A percentile compares a stretch with the other conserved stretches of the same genome.
Evolutionary conservation across 1,140 invertebrate genomes (phyloP).

Genomic region (Atopsyche davidsoni): DNA sequence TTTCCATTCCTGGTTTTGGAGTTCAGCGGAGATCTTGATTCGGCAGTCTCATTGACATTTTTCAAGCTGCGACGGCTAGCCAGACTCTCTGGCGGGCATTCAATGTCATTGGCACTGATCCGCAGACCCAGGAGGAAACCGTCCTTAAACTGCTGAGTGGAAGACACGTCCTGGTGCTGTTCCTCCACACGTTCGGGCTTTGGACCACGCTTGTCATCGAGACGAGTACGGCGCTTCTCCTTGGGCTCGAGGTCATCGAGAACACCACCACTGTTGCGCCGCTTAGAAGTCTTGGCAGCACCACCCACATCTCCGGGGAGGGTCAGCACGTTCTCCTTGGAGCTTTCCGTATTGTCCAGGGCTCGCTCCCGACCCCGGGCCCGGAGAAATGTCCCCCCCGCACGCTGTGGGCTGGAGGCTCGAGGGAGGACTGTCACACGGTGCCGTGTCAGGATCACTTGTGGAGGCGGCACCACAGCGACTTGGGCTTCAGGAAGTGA

Average conservation of each 20-base stretch:
- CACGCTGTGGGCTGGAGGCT: constrained; percentile 1
- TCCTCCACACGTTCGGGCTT: constrained; percentile 12
- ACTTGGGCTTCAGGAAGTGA: too few relatives aligned
- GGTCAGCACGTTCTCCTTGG: constrained; percentile 26
- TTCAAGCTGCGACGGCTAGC: constrained; percentile 6
- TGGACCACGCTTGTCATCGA: constrained; percentile 18
- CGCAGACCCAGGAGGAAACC: constrained; percentile 12
- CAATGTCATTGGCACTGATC: constrained; percentile 6
- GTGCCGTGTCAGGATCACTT: too few relatives aligned
- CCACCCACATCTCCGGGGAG: background rate
- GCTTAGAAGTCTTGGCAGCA: constrained; percentile 19
- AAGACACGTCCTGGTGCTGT: constrained; percentile 27
- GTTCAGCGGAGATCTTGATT: constrained; percentile 2
- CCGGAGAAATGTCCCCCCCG: constrained; percentile 15
- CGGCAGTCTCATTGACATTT: constrained; percentile 5
- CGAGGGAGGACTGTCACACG: constrained; percentile 4
- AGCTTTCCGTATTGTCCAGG: constrained; percentile 21
- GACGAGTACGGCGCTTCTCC: constrained; percentile 26
- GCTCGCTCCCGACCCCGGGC: constrained; percentile 5
- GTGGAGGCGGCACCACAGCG: too few relatives aligned
- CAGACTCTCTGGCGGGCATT: constrained; percentile 9
- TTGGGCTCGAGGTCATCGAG: constrained; percentile 23
- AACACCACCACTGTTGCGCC: constrained; percentile 21
- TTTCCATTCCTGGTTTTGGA: constrained; percentile 13
- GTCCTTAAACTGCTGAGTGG: constrained; percentile 19